phyloP scores from a whole-genome alignment of 2,888 invertebrate genomes.

The Parnassius mnemosyne region DNA sequence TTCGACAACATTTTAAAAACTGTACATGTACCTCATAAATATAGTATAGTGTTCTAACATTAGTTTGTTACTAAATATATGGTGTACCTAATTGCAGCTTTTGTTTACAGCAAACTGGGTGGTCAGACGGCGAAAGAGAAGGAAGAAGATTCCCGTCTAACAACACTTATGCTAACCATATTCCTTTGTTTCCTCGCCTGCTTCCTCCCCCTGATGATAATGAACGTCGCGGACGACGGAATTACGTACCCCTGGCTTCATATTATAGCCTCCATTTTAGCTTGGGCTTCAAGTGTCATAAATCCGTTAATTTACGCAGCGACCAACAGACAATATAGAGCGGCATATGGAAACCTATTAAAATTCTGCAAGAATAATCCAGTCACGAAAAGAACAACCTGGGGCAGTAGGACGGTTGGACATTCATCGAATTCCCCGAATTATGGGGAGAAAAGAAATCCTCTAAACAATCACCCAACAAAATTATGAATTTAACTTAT shows the following conservation, averaged over 20 bases:
- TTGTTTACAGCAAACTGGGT: constrained; percentile 66
- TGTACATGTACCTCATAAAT: too few species aligned
- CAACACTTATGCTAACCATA: constrained; percentile 92
- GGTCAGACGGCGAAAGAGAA: constrained; percentile 74
- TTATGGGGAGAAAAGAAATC: constrained; percentile 64
- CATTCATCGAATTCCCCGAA: constrained; percentile 73
- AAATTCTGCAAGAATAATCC: constrained; percentile 66
- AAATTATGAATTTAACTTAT: constrained; percentile 55
- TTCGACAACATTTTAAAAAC: too few species aligned
- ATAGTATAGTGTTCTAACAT: too few species aligned
- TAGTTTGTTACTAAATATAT: too few species aligned
- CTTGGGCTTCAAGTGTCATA: constrained; percentile 94
- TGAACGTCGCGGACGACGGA: constrained; percentile 92
- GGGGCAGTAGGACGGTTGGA: constrained; percentile 71
- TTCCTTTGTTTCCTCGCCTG: constrained; percentile 92
- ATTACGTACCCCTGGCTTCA: constrained; percentile 87
- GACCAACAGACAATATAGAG: constrained; percentile 90
- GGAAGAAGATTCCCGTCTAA: constrained; percentile 89
- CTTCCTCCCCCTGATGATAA: constrained; percentile 93
- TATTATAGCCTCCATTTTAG: constrained; percentile 90
- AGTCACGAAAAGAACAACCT: constrained; percentile 60
- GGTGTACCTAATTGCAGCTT: background rate
- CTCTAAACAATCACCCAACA: constrained; percentile 60
- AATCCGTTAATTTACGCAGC: constrained; percentile 95
- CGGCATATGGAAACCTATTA: constrained; percentile 80